Percentiles rank a stretch among this genome's conserved stretches.
Conservation (phyloP, 2,888 invertebrate genomes). For the Hipparchia semele region DNA sequence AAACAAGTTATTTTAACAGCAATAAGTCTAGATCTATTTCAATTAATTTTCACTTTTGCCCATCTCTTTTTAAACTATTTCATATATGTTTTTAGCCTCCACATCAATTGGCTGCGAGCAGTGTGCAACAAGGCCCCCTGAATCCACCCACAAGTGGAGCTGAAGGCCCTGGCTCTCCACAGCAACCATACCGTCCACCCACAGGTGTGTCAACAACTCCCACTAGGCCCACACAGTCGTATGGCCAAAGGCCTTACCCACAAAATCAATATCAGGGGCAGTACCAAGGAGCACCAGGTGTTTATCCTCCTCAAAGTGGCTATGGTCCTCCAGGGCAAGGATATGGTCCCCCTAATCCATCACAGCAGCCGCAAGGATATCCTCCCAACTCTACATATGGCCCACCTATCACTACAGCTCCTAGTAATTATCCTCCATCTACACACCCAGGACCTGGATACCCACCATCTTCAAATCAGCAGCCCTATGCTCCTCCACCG, state of each 20-base stretch:
- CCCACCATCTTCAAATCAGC: constrained; percentile 73
- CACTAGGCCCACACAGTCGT: constrained; percentile 86
- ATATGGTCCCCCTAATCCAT: constrained; percentile 85
- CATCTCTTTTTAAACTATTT: not conserved
- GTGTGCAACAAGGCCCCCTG: constrained; percentile 69
- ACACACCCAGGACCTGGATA: constrained; percentile 75
- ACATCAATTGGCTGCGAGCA: constrained; percentile 81
- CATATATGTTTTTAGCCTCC: constrained; percentile 65
- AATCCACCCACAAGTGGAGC: constrained; percentile 68
- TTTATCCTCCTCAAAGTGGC: constrained; percentile 86
- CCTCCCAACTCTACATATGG: constrained; percentile 85
- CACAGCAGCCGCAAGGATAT: constrained; percentile 86
- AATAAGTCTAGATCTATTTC: too few species aligned
- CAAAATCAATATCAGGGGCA: constrained; percentile 86
- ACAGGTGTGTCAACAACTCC: constrained; percentile 79
- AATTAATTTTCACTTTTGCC: too few species aligned
- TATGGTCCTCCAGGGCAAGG: constrained; percentile 87
- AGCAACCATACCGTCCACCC: constrained; percentile 77
- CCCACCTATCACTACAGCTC: constrained; percentile 84
- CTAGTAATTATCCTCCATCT: constrained; percentile 82
- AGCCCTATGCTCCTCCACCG: constrained; percentile 77
- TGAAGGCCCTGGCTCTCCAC: constrained; percentile 70
- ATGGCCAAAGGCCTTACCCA: constrained; percentile 86
- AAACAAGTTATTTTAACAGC: too few species aligned
- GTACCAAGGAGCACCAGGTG: constrained; percentile 81